Conservation (phyloP, 2,797 vertebrate genomes). For the Danio jaintianensis region DNA sequence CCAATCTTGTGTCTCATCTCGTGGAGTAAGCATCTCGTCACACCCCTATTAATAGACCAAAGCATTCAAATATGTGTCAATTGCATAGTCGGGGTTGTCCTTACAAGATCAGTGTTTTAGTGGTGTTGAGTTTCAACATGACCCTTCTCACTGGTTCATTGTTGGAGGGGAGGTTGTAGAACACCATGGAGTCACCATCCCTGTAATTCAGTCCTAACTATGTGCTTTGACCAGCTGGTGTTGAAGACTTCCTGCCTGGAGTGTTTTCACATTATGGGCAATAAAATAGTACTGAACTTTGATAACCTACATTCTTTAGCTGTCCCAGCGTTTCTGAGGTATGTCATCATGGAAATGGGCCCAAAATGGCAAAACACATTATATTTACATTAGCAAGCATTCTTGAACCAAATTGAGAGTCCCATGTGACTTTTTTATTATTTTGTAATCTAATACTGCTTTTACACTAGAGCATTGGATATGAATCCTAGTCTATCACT, state of each 20-base stretch:
- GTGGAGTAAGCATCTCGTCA: too few species aligned
- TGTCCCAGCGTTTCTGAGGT: not conserved
- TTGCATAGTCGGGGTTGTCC: not conserved
- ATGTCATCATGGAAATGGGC: slow-evolving; percentile 30
- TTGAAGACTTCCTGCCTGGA: not conserved
- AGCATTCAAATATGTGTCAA: slow-evolving; percentile 8
- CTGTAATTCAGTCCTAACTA: slow-evolving; percentile 4
- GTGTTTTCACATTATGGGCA: slow-evolving; percentile 19
- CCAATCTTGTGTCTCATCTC: too few species aligned
- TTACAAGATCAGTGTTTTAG: slow-evolving; percentile 26
- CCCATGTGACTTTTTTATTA: not conserved
- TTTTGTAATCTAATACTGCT: not conserved
- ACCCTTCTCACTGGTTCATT: slow-evolving; percentile 29
- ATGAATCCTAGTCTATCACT: not conserved
- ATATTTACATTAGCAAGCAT: slow-evolving; percentile 26
- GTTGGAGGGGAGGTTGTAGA: slow-evolving; percentile 4
- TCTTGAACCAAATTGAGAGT: not conserved
- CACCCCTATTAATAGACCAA: too few species aligned
- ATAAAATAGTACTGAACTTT: slow-evolving; percentile 18
- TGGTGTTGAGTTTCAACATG: slow-evolving; percentile 32
- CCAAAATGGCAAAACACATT: slow-evolving; percentile 24
- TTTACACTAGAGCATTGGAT: not conserved
- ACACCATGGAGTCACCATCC: not conserved
- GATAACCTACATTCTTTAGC: slow-evolving; percentile 9
- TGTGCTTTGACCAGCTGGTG: slow-evolving; percentile 15